Evolutionary conservation across 37 sponge, comb jelly and placozoan genomes (phyloP).

Genomic region (Crambe crambe): DNA sequence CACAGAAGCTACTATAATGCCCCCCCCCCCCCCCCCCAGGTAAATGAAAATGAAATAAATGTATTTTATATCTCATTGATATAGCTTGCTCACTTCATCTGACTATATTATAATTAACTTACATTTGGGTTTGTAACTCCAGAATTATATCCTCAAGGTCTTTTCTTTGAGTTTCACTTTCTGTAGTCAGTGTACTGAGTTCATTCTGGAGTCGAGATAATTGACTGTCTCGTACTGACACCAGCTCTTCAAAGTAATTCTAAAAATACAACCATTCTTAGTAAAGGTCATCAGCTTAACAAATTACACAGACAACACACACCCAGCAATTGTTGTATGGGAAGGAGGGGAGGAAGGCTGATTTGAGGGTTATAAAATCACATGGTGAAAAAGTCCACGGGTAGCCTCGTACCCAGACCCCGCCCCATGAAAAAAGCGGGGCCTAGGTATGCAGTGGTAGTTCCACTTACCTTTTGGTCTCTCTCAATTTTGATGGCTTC

Average conservation of each 20-base stretch:
- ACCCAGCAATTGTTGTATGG: neutral
- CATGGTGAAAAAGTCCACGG: neutral
- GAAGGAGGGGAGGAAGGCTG: neutral
- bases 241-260: constrained; percentile 88
- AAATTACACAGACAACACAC: neutral
- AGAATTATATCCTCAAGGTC: constrained; percentile 63
- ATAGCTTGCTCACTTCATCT: too few relatives aligned
- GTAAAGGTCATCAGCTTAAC: neutral
- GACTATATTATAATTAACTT: too few relatives aligned
- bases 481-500: constrained; percentile 69
- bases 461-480: constrained; percentile 66
- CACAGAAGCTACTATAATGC: too few relatives aligned
- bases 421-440: neutral
- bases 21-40: too few relatives aligned
- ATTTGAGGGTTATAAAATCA: neutral
- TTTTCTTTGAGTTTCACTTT: constrained; percentile 40
- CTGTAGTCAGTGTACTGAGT: neutral
- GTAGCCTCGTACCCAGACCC: neutral
- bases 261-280: constrained; percentile 1
- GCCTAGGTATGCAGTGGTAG: too few relatives aligned
- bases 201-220: constrained; percentile 30
- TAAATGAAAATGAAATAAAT: too few relatives aligned
- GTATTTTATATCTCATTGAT: too few relatives aligned
- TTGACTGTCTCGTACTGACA: constrained; percentile 72
- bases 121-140: constrained; percentile 76